Evolutionary conservation across 2,113 vertebrate species (phyloP), one percentile per base, ranked within the genome.

Genomic region (Gavialis gangeticus): DNA sequence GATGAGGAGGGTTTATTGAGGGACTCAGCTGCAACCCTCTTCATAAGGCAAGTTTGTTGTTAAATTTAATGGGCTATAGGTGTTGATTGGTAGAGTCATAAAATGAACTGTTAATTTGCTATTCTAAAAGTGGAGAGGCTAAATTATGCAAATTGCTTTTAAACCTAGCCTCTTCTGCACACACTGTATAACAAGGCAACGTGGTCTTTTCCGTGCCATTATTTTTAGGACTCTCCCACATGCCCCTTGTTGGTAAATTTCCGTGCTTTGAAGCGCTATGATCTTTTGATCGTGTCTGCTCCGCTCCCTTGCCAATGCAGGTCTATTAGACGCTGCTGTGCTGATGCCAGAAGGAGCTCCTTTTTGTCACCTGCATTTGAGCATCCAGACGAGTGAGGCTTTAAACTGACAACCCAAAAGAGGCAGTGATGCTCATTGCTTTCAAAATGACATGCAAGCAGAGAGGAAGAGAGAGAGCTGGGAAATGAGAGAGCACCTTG

Each of bases 91-190:
- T 96, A 71, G 93, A 96, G 94, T 95, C 22, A 1, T 97, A 97
- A 98, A 98, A 98, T 96, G 97, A 98, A 97, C 97, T 97, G 96
- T 98, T 98, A 98, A 98, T 98, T 98, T 97, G 95, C 96, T 97
- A 76, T 97, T 97, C 92, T 93, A 97, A 95, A 94, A 96, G 94
- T 54, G 91, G 91, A 95, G 97, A 93, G 95, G 92, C 92, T 90
- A 90, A 94, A 97, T 92, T 97, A 97, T 97, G 97, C 96, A 98
- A 98, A 98, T 96, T 95, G 96, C 91, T 84, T 97, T 97, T 87
- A 95, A 96, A 97, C 87, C 91, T 56, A 62, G 62, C 77, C 90
- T 85, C 75, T 79, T 97, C 83, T 60, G 85, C 10, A 79, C 81
- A 79, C 69, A 89, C n/a, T 63, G 84, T 59, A 12, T 34, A 86